Percentiles rank a stretch among this genome's conserved stretches.
Evolutionary conservation across 1,140 invertebrate genomes (phyloP).

Genomic region (Lordiphosa collinella): DNA sequence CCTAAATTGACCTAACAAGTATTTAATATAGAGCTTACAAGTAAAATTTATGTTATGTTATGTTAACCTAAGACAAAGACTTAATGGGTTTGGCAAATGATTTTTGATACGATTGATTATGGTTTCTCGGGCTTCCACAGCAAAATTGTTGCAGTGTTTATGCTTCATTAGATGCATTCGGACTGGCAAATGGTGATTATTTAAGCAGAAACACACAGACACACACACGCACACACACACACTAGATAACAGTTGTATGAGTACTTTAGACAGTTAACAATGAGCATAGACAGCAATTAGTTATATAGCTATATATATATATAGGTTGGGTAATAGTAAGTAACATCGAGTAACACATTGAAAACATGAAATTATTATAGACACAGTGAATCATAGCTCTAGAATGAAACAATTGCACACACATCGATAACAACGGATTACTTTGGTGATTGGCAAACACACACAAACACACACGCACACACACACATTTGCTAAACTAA

Average conservation of each 20-base stretch:
- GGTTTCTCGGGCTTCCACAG: constrained; percentile 1
- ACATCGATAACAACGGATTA: constrained; percentile 67
- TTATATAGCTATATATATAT: constrained; percentile 11
- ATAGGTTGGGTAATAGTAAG: constrained; percentile 17
- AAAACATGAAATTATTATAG: constrained; percentile 50
- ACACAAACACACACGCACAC: constrained; percentile 12
- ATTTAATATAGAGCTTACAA: constrained; percentile 42
- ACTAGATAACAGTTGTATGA: constrained; percentile 12
- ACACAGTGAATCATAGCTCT: constrained; percentile 60
- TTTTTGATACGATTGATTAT: constrained; percentile 11
- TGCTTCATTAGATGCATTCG: constrained; percentile 1
- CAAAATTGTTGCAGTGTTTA: constrained; percentile 10
- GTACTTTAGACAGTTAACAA: constrained; percentile 43
- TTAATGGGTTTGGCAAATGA: constrained; percentile 42
- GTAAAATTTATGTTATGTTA: constrained; percentile 55
- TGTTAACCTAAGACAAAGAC: constrained; percentile 47
- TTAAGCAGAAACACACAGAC: constrained; percentile 2
- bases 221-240: constrained; percentile 34
- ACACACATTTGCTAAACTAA: constrained; percentile 4
- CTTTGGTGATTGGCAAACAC: constrained; percentile 51
- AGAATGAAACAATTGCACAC: constrained; percentile 56
- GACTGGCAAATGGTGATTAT: constrained; percentile 7
- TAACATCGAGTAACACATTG: constrained; percentile 44
- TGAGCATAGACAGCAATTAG: constrained; percentile 21
- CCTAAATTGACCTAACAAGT: constrained; percentile 37